Conservation (phyloP, 1,140 invertebrate species). For the Camponotus floridanus region DNA sequence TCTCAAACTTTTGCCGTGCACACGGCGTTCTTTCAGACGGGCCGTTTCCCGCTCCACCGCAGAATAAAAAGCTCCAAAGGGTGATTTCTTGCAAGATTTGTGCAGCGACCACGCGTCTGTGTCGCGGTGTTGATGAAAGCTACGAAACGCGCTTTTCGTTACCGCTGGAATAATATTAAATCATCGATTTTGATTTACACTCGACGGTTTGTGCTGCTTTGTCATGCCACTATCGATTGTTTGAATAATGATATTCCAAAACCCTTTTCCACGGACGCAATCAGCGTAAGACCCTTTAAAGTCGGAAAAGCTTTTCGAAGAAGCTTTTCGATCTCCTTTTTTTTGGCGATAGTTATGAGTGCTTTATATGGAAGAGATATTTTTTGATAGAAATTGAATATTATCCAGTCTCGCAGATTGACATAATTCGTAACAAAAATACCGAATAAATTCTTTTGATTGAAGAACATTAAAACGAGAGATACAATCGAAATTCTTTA, state of each 20-base stretch:
- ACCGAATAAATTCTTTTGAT: constrained; percentile 18
- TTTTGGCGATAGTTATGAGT: constrained; percentile 39
- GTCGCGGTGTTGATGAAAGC: constrained; percentile 9
- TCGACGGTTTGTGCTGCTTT: background rate
- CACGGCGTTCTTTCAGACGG: background rate
- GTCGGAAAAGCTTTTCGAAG: background rate
- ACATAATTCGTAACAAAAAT: background rate
- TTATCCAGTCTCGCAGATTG: background rate
- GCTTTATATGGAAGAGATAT: background rate
- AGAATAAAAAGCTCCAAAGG: constrained; percentile 3
- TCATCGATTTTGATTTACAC: constrained; percentile 48
- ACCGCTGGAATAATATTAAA: constrained; percentile 28
- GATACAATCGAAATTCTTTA: background rate
- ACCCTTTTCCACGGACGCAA: background rate
- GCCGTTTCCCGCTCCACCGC: background rate
- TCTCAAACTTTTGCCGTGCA: constrained; percentile 38
- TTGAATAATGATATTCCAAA: constrained; percentile 51
- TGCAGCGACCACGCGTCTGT: background rate
- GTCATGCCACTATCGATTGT: constrained; percentile 17
- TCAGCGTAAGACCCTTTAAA: constrained; percentile 7
- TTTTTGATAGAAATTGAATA: constrained; percentile 15
- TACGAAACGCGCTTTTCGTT: constrained; percentile 1
- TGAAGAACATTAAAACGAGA: background rate
- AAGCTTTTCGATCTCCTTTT: background rate
- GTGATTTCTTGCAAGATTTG: constrained; percentile 32